phyloP scores from a whole-genome alignment of 64 coral and sea anemone species.

The Montipora foliosa region DNA sequence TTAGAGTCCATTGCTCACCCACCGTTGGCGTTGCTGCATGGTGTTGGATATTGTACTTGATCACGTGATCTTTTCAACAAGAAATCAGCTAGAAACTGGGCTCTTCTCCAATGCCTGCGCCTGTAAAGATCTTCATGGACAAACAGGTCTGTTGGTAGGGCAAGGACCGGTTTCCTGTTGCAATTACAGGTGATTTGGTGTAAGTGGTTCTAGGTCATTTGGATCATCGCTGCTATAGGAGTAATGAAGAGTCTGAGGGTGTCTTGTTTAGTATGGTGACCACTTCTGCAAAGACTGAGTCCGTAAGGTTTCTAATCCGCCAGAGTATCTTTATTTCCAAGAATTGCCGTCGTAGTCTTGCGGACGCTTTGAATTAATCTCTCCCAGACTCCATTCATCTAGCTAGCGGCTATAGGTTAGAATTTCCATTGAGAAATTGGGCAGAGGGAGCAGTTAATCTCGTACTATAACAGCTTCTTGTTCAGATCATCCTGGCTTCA shows the following conservation, averaged over 20 bases:
- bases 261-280: slow-evolving; percentile 25
- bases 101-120: slow-evolving; percentile 25
- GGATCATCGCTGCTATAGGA: slow-evolving; percentile 43
- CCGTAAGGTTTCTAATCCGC: slow-evolving; percentile 10
- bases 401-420: slow-evolving; percentile 20
- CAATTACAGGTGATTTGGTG: slow-evolving; percentile 13
- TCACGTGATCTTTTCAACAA: not conserved
- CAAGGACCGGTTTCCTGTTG: not conserved
- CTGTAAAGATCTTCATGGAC: not conserved
- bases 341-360: not conserved
- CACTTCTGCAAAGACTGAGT: slow-evolving; percentile 52
- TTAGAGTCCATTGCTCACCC: too few species aligned
- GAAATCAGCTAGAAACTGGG: not conserved
- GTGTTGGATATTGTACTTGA: too few species aligned
- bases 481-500: not conserved
- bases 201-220: not conserved
- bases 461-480: not conserved
- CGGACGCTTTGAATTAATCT: slow-evolving; percentile 29
- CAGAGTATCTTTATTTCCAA: slow-evolving; percentile 11
- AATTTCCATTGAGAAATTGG: slow-evolving; percentile 37
- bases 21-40: too few species aligned
- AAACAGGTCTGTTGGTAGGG: slow-evolving; percentile 21
- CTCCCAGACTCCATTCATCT: slow-evolving; percentile 34
- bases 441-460: slow-evolving; percentile 6
- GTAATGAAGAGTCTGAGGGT: not conserved